Conservation (phyloP, 2,113 vertebrate genomes). For the Sapayoa aenigma region DNA sequence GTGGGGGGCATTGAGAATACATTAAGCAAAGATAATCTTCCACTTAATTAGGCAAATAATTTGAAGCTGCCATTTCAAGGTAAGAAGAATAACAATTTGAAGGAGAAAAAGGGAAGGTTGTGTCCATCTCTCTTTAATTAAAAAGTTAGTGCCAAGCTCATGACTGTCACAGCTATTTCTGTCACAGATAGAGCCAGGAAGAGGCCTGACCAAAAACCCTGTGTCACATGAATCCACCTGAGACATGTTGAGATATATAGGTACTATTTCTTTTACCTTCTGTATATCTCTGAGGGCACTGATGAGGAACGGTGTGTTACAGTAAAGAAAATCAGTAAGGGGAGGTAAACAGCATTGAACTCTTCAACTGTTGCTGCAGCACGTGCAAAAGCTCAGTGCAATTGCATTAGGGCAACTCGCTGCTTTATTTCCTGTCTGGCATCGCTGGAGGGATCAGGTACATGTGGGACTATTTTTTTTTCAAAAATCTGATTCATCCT, state of each 20-base stretch:
- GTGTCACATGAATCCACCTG: accelerated
- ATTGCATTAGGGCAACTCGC: not conserved
- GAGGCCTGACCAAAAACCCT: not conserved
- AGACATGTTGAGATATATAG: not conserved
- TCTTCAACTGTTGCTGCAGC: not conserved
- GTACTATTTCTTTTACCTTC: not conserved
- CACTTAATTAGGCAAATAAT: not conserved
- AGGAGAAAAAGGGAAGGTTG: not conserved
- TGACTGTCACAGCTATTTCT: not conserved
- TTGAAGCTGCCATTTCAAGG: not conserved
- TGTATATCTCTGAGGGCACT: not conserved
- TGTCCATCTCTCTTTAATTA: not conserved
- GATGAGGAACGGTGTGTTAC: not conserved
- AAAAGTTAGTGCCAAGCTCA: not conserved
- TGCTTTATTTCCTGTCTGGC: slow-evolving; percentile 33
- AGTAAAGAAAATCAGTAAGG: not conserved
- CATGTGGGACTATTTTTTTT: not conserved
- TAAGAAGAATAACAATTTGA: not conserved
- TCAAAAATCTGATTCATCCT: slow-evolving; percentile 2
- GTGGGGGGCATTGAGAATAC: not conserved
- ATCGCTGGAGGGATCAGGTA: not conserved
- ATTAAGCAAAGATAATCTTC: not conserved
- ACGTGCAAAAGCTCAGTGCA: not conserved
- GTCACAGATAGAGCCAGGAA: not conserved
- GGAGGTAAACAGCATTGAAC: not conserved